Percentiles rank a stretch among this genome's conserved stretches.
Evolutionary conservation across 2,797 vertebrate genomes (phyloP).

Genomic region (Cuniculus paca): DNA sequence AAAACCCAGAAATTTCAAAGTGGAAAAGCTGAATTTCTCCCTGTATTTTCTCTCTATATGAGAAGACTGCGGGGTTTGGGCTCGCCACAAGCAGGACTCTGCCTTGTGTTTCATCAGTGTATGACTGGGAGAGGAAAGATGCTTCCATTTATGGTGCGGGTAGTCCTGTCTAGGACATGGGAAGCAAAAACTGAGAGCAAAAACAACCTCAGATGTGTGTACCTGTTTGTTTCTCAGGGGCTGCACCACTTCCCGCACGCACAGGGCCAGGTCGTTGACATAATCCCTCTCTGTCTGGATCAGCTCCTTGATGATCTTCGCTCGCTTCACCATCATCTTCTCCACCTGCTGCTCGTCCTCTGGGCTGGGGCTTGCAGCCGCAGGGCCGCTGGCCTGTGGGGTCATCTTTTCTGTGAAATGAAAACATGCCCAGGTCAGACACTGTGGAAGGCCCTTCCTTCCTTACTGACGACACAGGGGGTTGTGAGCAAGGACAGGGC

Average conservation of each 20-base stretch:
- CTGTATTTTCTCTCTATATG: neutral
- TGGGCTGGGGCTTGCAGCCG: constrained; percentile 81
- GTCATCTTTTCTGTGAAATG: constrained; percentile 94
- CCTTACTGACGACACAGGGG: neutral
- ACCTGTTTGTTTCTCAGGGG: constrained; percentile 93
- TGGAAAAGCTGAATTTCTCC: neutral
- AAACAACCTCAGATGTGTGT: constrained; percentile 70
- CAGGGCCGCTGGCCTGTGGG: constrained; percentile 86
- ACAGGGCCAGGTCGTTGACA: constrained; percentile 94
- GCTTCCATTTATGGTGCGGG: neutral
- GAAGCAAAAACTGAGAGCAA: neutral
- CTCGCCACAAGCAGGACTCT: too few relatives aligned
- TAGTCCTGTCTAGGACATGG: neutral
- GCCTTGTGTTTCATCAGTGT: accelerated
- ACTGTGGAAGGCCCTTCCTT: neutral
- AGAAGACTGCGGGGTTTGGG: neutral
- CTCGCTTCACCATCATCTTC: constrained; percentile 94
- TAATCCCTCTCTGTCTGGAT: constrained; percentile 96
- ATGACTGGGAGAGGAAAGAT: neutral
- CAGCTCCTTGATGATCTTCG: constrained; percentile 95
- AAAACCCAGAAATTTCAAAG: neutral
- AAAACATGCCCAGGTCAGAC: constrained; percentile 5
- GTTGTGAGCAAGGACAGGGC: neutral
- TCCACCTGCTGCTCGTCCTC: constrained; percentile 89
- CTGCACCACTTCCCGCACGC: constrained; percentile 94